A percentile compares a stretch with the other conserved stretches of the same genome.
Evolutionary conservation across 1,140 invertebrate genomes (phyloP).

Genomic region (Drosophila malerkotliana): DNA sequence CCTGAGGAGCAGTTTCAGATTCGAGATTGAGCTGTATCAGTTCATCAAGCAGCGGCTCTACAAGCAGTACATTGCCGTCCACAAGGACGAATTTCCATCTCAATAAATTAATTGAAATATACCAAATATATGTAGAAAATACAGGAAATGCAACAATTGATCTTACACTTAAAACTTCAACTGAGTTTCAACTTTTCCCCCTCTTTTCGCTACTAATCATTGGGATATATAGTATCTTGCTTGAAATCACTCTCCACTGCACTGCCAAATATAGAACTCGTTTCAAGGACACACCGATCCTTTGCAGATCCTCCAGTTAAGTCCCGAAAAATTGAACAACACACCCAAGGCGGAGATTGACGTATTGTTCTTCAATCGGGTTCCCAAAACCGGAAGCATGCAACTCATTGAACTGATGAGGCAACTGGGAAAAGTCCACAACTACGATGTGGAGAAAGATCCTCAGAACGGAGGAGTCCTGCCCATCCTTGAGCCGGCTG

Average conservation of each 20-base stretch:
- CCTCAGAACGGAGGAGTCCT: constrained; percentile 69
- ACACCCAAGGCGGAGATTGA: constrained; percentile 89
- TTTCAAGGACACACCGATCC: constrained; percentile 22
- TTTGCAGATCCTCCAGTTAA: constrained; percentile 72
- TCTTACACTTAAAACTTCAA: constrained; percentile 19
- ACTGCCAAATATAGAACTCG: constrained; percentile 8
- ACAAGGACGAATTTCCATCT: constrained; percentile 68
- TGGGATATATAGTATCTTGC: constrained; percentile 21
- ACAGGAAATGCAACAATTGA: constrained; percentile 4
- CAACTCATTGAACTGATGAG: constrained; percentile 94
- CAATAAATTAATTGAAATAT: constrained; percentile 3
- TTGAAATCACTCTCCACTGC: constrained; percentile 24
- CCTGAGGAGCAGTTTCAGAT: constrained; percentile 62
- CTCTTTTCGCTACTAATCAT: constrained; percentile 62
- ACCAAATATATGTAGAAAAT: constrained; percentile 4
- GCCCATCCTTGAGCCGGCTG: constrained; percentile 44
- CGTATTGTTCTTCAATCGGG: constrained; percentile 94
- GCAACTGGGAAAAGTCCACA: constrained; percentile 89
- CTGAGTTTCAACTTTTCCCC: constrained; percentile 16
- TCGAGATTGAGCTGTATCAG: constrained; percentile 94
- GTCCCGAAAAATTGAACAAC: constrained; percentile 87
- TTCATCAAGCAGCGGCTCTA: constrained; percentile 94
- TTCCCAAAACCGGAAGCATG: constrained; percentile 93
- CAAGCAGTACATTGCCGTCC: constrained; percentile 90
- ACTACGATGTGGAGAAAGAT: constrained; percentile 84